Percentiles rank a stretch among this genome's conserved stretches.
These are phyloP conservation scores for Pseudococcus viburni DNA, from an alignment of 2,888 invertebrate genomes.

Conservation along the genomic window DNA sequence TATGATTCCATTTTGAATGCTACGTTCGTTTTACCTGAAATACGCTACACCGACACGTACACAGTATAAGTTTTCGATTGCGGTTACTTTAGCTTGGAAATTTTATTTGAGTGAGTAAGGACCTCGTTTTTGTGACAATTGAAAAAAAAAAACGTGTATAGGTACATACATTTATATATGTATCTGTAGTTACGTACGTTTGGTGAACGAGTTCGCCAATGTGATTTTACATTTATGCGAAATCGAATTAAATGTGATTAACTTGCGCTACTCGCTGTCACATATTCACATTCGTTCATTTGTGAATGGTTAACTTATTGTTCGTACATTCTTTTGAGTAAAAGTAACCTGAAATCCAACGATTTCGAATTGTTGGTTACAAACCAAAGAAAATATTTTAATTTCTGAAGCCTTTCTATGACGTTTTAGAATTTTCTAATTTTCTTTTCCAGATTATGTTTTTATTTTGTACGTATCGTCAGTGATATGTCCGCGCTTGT, in stretches of 20 bases:
- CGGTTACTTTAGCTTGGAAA: neutral
- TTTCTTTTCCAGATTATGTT: neutral
- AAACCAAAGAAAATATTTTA: constrained; percentile 27
- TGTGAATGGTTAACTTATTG: neutral
- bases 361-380: neutral
- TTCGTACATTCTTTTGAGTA: neutral
- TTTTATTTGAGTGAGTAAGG: neutral
- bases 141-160: no score
- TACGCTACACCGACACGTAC: neutral
- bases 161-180: no score
- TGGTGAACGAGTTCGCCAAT: no score
- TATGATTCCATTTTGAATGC: constrained; percentile 60
- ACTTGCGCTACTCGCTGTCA: no score
- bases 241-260: no score
- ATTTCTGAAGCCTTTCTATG: neutral
- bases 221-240: no score
- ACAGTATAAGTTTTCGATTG: no score
- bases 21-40: neutral
- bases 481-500: neutral
- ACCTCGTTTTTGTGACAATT: neutral
- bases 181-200: no score
- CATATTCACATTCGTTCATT: neutral
- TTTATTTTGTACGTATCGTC: neutral
- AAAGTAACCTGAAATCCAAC: neutral
- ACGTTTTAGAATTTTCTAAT: constrained; percentile 1